Evolutionary conservation across 2,888 invertebrate genomes (phyloP), one percentile per base, ranked within the genome.

Genomic region (Doris montereyensis): DNA sequence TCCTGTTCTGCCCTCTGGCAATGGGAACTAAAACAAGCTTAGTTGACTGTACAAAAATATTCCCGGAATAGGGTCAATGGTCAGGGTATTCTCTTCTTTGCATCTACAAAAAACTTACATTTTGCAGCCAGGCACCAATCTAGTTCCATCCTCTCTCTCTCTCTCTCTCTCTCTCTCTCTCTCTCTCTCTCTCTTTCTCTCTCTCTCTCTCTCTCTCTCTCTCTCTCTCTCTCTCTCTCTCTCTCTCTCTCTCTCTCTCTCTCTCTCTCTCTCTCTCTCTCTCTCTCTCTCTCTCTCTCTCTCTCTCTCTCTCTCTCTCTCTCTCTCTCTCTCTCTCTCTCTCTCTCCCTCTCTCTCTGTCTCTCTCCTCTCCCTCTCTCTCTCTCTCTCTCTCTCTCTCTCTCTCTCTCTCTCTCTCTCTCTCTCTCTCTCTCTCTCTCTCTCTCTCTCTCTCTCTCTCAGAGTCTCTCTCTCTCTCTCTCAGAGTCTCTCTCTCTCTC

Each of bases 151-250:
- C 8, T 65, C 67, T 65, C 67, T 65, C 67, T 65, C 67, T 65
- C 67, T 24, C 67, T 65, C 24, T 65, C 67, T 65, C 67, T 21
- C 67, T 21, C 67, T 65, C 67, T 21, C 67, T 65, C 67, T 65
- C 67, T 65, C 67, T 65, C 67, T 8, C 67, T 65, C 67, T 65
- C 67, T 65, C 67, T 65, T 10, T 65, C 8, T 65, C 67, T 65
- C 4, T 65, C 52, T 52, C 52, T 52, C 52, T 52, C 52, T 52
- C 52, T 52, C 52, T 52, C 28, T 2, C 21, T 30, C n/a, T 10
- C 3, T 30, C 26, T 62, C 24, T 65, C 67, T 65, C 24, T 24
- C 8, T 10, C 67, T 8, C 26, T 10, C 4, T 10, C 67, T 65
- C 2, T 24, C 24, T 65, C 8, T 65, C 21, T 24, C 67, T 65